These are phyloP conservation scores for Brachionus rubens DNA, from an alignment of 1,140 invertebrate species.

Conservation along the genomic window DNA sequence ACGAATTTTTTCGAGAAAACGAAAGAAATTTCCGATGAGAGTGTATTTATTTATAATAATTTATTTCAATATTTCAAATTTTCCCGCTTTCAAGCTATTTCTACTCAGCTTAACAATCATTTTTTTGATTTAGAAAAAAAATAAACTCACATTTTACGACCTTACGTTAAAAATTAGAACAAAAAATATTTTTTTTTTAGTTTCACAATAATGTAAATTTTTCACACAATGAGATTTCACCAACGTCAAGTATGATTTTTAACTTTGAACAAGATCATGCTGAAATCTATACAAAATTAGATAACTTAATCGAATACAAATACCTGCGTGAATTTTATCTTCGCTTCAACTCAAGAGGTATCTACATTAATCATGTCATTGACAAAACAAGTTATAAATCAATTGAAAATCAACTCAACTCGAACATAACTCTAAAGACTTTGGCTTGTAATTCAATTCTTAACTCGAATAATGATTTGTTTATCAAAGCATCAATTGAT, in stretches of 20 bases:
- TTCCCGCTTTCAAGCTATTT: too few relatives aligned
- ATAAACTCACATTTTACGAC: too few relatives aligned
- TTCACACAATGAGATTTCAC: too few relatives aligned
- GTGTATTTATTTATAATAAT: too few relatives aligned
- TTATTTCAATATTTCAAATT: too few relatives aligned
- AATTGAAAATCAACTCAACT: background rate
- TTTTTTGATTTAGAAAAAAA: too few relatives aligned
- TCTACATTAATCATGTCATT: background rate
- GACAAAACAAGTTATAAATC: background rate
- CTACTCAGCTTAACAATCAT: too few relatives aligned
- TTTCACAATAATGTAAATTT: too few relatives aligned
- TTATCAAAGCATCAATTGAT: background rate
- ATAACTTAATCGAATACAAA: background rate
- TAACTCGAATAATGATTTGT: background rate
- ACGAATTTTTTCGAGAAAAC: too few relatives aligned
- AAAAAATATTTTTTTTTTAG: too few relatives aligned
- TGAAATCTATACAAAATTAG: background rate
- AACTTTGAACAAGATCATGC: slow-evolving; percentile 23
- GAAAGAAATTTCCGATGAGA: too few relatives aligned
- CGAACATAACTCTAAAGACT: background rate
- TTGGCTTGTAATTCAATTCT: background rate
- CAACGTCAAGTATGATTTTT: slow-evolving; percentile 29
- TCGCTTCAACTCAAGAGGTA: slow-evolving; percentile 10
- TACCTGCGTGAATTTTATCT: slow-evolving; percentile 27
- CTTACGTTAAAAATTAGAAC: too few relatives aligned